Base-by-base conservation (phyloP, 2,113 vertebrate genomes). In the Oncorhynchus tshawytscha region DNA sequence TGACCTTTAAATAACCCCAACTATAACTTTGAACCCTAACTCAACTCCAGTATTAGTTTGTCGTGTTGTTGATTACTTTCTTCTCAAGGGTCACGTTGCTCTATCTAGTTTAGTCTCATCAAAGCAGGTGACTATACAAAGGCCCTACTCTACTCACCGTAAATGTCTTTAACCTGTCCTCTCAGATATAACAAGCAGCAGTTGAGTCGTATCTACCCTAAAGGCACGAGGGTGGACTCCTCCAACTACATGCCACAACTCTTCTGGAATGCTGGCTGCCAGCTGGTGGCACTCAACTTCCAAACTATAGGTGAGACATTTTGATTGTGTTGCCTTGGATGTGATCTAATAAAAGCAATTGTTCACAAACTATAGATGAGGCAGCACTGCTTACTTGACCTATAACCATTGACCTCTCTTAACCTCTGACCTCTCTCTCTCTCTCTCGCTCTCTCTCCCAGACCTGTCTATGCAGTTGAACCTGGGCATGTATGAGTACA, bases 211-310 rank as follows among this genome's bases (percentile, higher is more conserved):
- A 96, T 97, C 82, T 97, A 97, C 80, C 96, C 96, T 0, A 97
- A 97, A 81, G 96, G 96, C 78, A 97, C 96, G 0, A 92, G 96
- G 5, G 96, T 97, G 29, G 95, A 97, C 83, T 97, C 96, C 15
- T 97, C 96, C 0, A 97, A 97, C 90, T 97, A 96, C 77, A 97
- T 97, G 95, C 96, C 96, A 18, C 96, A 96, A 76, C 94, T 97
- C 31, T 97, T 97, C 72, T 96, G 96, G 95, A 96, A 97, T 0
- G 95, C 96, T 0, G 96, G 96, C 57, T 97, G 96, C 85, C 96
- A 97, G 75, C 92, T 97, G 92, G 95, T 97, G 1, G 96, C 96
- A 5, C 93, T 97, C 24, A 97, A 96, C 88, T 96, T 95, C 88
- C 96, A 97, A 84, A 96, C 95, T 2, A 93, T 97, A 71, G 39